Base-by-base conservation (phyloP, 2,888 invertebrate genomes). In the Periphyllus acericola region DNA sequence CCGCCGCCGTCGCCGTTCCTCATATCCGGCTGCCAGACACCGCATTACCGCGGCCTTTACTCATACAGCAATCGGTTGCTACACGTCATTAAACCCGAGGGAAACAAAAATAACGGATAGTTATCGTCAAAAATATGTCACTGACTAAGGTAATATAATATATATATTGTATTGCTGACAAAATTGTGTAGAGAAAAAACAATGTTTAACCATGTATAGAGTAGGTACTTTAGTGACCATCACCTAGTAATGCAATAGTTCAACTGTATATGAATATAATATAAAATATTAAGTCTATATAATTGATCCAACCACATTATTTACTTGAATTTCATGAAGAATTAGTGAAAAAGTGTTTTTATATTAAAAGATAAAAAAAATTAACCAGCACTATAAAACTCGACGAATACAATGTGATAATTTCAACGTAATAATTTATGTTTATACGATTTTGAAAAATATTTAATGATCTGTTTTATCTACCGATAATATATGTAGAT, bases 1-100 rank as follows among this genome's bases (percentile, higher is more conserved):
- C 60, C 72, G 81, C 81, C 66, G 87, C 81, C 66, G 86, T 52
- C 84, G 60, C 76, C 84, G 40, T 80, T 87, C 87, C 87, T 87
- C 87, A 87, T 87, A 80, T 80, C 87, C 81, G 87, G 81, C 87
- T 87, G 74, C 66, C 87, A 87, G 81, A 87, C 87, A 87, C 87
- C 87, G 87, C 87, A 87, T 87, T 87, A 87, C 87, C 87, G 87
- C 87, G 87, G 87, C 81, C 81, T 87, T 87, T 87, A 81, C 81
- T 75, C 87, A 87, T 87, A 87, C 87, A 60, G 87, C 87, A 87
- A 81, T 87, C 80, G 87, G 81, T 87, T 55, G 81, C 87, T 87
- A 60, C 3, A 55, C 46, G 72, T 72, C 14, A n/a, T 4, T 40
- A 40, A 40, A 82, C 19, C 25, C 52, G 19, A 14, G 25, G 0